Conservation (phyloP, 2,888 invertebrate species). For the Andrena camellia region DNA sequence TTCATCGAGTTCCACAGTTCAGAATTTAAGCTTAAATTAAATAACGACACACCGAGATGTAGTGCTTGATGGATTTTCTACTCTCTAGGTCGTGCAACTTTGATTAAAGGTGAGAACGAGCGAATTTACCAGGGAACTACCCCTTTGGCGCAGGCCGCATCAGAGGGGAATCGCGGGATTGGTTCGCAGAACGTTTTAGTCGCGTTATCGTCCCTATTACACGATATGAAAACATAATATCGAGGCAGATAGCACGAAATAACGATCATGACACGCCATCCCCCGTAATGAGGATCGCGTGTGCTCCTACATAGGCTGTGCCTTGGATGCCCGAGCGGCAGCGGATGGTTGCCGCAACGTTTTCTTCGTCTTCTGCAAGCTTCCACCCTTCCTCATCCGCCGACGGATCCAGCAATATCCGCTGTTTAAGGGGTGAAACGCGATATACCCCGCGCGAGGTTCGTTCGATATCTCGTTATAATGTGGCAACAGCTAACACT, state of each 20-base stretch:
- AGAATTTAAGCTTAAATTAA: no score
- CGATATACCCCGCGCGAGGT: constrained; percentile 74
- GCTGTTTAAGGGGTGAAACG: constrained; percentile 82
- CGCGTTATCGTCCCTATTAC: constrained; percentile 56
- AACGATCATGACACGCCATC: constrained; percentile 71
- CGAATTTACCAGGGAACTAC: not conserved
- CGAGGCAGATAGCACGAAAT: constrained; percentile 50
- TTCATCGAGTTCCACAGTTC: no score
- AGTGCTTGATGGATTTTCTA: no score
- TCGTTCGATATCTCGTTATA: constrained; percentile 83
- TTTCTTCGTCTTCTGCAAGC: constrained; percentile 63
- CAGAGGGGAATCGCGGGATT: constrained; percentile 31
- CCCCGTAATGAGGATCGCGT: constrained; percentile 83
- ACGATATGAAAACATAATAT: constrained; percentile 70
- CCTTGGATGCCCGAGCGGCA: constrained; percentile 64
- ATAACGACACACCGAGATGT: no score
- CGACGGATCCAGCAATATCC: constrained; percentile 60
- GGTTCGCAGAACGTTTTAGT: constrained; percentile 32
- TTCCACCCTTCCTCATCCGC: constrained; percentile 56
- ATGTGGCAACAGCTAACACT: constrained; percentile 76
- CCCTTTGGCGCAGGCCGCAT: constrained; percentile 1
- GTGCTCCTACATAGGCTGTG: constrained; percentile 65
- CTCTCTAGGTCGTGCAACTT: no score
- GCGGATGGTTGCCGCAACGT: constrained; percentile 53
- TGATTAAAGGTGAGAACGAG: no score